Evolutionary conservation across 2,113 vertebrate species (phyloP).

Genomic region (Chaetodon trifascialis): DNA sequence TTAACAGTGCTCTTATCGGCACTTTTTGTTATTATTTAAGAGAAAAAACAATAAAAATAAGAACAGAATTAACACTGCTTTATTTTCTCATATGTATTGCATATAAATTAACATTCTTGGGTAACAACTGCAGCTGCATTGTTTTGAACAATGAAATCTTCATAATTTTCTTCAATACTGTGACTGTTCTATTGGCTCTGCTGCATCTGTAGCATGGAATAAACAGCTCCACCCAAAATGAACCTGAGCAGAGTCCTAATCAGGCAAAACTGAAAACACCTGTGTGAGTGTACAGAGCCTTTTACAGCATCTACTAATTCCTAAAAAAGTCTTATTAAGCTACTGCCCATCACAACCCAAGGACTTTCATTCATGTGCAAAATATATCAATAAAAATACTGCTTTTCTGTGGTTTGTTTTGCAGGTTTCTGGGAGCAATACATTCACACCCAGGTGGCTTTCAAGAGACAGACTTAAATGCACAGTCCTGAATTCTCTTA

Average conservation of each 20-base stretch:
- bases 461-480: slow-evolving; percentile 10
- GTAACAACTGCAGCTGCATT: too few relatives aligned
- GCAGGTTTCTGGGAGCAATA: too few relatives aligned
- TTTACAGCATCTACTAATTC: neutral
- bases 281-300: neutral
- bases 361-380: neutral
- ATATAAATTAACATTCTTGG: too few relatives aligned
- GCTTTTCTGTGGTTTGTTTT: neutral
- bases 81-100: neutral
- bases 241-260: too few relatives aligned
- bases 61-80: neutral
- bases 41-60: neutral
- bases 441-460: neutral
- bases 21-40: neutral
- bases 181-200: too few relatives aligned
- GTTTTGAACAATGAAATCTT: too few relatives aligned
- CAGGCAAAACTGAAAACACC: too few relatives aligned
- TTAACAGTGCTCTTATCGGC: neutral
- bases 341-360: neutral
- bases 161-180: too few relatives aligned
- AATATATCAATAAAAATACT: too few relatives aligned
- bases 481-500: slow-evolving; percentile 2
- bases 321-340: neutral
- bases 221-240: too few relatives aligned
- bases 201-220: neutral